Percentiles rank a stretch among this genome's conserved stretches.
Evolutionary conservation across 2,888 invertebrate species (phyloP).

Genomic region (Oxytorus armatus): DNA sequence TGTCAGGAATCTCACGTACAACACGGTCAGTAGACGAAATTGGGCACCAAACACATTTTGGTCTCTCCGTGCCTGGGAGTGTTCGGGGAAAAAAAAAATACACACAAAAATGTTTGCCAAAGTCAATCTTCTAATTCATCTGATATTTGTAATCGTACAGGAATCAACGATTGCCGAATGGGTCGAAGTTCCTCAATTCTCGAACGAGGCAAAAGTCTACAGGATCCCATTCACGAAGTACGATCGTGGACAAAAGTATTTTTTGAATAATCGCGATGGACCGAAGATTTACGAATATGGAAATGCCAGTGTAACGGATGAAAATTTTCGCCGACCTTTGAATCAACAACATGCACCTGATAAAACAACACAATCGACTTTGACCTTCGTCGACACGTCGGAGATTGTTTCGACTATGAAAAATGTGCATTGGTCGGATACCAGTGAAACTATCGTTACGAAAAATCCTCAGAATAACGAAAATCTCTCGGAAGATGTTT

Average conservation of each 20-base stretch:
- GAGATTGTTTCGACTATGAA: slow-evolving; percentile 17
- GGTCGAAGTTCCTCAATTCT: slow-evolving; percentile 82
- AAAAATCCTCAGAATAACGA: slow-evolving; percentile 9
- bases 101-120: slow-evolving; percentile 57
- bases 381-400: background rate
- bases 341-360: slow-evolving; percentile 6
- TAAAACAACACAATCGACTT: slow-evolving; percentile 8
- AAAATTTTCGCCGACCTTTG: slow-evolving; percentile 28
- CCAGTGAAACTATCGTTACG: slow-evolving; percentile 1
- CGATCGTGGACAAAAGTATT: slow-evolving; percentile 32
- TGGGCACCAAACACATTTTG: slow-evolving; percentile 33
- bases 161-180: slow-evolving; percentile 75
- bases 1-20: slow-evolving; percentile 64
- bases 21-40: slow-evolving; percentile 69
- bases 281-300: slow-evolving; percentile 33
- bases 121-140: slow-evolving; percentile 35
- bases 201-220: slow-evolving; percentile 79
- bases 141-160: slow-evolving; percentile 56
- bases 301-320: slow-evolving; percentile 39
- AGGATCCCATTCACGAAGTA: slow-evolving; percentile 61
- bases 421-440: background rate
- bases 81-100: slow-evolving; percentile 3
- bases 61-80: background rate
- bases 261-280: slow-evolving; percentile 15
- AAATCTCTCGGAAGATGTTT: background rate